Evolutionary conservation across 2,113 vertebrate genomes (phyloP).

Genomic region (Epinephelus cyanopodus): DNA sequence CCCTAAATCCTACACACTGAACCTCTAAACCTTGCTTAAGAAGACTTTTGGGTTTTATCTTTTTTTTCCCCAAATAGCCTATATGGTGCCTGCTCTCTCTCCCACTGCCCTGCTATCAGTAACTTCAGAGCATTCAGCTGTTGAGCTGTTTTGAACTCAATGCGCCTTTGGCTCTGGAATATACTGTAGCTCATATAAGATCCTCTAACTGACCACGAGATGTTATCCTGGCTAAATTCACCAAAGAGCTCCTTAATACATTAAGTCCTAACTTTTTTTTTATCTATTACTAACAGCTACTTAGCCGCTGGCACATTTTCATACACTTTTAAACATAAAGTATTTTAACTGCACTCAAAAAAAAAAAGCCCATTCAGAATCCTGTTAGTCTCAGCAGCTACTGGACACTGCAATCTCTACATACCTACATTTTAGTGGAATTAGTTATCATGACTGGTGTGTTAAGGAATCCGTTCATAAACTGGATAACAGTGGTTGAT

Average conservation of each 20-base stretch:
- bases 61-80: neutral
- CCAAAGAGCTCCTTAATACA: slow-evolving; percentile 35
- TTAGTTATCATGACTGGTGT: slow-evolving; percentile 1
- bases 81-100: slow-evolving; percentile 23
- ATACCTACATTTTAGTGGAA: neutral
- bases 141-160: slow-evolving; percentile 54
- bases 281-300: slow-evolving; percentile 52
- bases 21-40: slow-evolving; percentile 7
- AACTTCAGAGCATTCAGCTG: slow-evolving; percentile 60
- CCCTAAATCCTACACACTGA: too few species aligned
- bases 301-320: slow-evolving; percentile 37
- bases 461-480: slow-evolving; percentile 1
- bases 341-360: slow-evolving; percentile 8
- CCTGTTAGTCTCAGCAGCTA: slow-evolving; percentile 14
- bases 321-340: slow-evolving; percentile 8
- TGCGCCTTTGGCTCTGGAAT: slow-evolving; percentile 47
- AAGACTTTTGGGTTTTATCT: neutral
- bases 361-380: slow-evolving; percentile 7
- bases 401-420: slow-evolving; percentile 11
- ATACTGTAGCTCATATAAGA: slow-evolving; percentile 40
- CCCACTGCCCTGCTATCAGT: slow-evolving; percentile 55
- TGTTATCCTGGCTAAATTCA: slow-evolving; percentile 48
- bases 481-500: slow-evolving; percentile 1
- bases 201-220: slow-evolving; percentile 55
- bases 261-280: slow-evolving; percentile 36